Evolutionary conservation across 2,113 vertebrate species (phyloP), one percentile per base, ranked within the genome.

Genomic region (Cyanoramphus novaezelandiae): DNA sequence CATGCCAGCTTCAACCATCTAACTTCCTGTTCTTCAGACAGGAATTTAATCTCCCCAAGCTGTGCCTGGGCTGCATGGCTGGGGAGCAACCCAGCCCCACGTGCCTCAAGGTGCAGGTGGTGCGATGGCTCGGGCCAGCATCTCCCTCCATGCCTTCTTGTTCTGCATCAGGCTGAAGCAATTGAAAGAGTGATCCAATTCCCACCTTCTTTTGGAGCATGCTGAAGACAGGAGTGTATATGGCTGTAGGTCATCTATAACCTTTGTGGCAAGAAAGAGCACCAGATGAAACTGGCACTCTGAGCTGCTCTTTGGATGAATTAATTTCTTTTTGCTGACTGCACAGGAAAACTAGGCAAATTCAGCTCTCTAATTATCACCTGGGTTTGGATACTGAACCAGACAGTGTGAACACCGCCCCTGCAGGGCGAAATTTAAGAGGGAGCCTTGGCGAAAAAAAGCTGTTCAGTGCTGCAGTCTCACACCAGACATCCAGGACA

Each of bases 51-150:
- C 5, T 64, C 19, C 29, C 29, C 6, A 23, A 64, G 43, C 65
- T 39, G 9, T 57, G 47, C 31, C 55, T 7, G 4, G n/a, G 71
- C n/a, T 25, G 29, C 59, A 2, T 2, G 15, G 68, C 39, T 67
- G n/a, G 37, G 47, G 16, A 79, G 19, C 47, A 80, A 37, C 28
- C 9, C 71, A 43, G 60, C 29, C 16, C 33, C 0, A 0, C 2
- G 1, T 31, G 20, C 21, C 35, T 44, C 6, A 0, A 72, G 20
- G 24, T 39, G 17, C 49, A 5, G 27, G 18, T 9, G 20, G 5
- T 62, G 35, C 6, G 0, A 25, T 18, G 41, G 28, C 37, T 68
- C 2, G 0, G 37, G 47, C 52, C 71, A 83, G 17, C 25, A 69
- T 14, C 63, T 81, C 49, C 49, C 8, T 41, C 39, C 18, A 12